Evolutionary conservation across 2,113 vertebrate genomes (phyloP).

Genomic region (Heterotilapia buettikoferi): DNA sequence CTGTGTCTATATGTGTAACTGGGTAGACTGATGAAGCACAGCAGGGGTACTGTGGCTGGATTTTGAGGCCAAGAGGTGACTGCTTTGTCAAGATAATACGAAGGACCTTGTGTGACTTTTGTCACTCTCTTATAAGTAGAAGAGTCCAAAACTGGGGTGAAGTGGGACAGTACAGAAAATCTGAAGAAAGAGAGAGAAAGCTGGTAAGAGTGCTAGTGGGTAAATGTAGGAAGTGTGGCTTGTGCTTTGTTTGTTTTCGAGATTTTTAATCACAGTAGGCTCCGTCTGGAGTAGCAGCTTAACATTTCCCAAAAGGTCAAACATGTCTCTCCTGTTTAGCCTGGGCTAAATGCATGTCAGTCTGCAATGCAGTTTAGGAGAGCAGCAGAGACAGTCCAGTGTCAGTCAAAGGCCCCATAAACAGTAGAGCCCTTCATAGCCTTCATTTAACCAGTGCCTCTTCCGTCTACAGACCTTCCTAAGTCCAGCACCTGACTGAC

Average conservation of each 20-base stretch:
- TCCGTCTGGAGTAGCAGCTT: background rate
- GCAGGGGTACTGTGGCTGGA: background rate
- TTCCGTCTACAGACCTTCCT: background rate
- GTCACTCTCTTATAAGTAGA: background rate
- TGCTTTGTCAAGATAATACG: background rate
- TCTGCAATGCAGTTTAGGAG: background rate
- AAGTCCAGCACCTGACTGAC: background rate
- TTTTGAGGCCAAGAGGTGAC: background rate
- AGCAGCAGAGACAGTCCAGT: background rate
- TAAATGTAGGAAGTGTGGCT: constrained; percentile 3
- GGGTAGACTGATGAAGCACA: background rate
- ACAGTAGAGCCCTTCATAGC: constrained; percentile 1
- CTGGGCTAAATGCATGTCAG: constrained; percentile 29
- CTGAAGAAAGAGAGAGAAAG: background rate
- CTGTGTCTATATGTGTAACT: background rate
- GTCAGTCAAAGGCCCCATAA: constrained; percentile 14
- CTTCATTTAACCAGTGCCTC: background rate
- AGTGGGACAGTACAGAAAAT: background rate
- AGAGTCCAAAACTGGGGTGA: background rate
- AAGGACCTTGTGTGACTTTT: background rate
- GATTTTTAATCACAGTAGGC: constrained; percentile 33
- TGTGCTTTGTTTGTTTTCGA: background rate
- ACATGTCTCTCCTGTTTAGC: constrained; percentile 36
- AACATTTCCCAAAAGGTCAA: constrained; percentile 60
- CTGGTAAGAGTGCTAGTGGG: background rate